These are phyloP conservation scores for honey bee (Apis mellifera) DNA, from an alignment of 1,140 invertebrate species.

Conservation along the genomic window Amel_HAv3.1 CM009941.2:442001-442500, in stretches of 20 bases:
- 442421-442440: not conserved
- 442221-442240: not conserved
- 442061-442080: constrained; percentile 1
- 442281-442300: not conserved
- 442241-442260: constrained; percentile 7
- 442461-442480: not conserved
- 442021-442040: constrained; percentile 28
- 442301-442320: not conserved
- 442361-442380: constrained; percentile 25
- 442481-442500: not conserved
- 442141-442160: not conserved
- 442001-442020: constrained; percentile 36
- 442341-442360: not conserved
- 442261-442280: constrained; percentile 11
- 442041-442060: not conserved
- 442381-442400: not conserved
- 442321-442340: constrained; percentile 10
- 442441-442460: not conserved
- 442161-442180: not conserved
- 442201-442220: not conserved
- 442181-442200: not conserved
- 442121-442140: constrained; percentile 1
- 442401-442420: constrained; percentile 3
- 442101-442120: not conserved
- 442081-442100: constrained; percentile 21